Percentiles rank a stretch among this genome's conserved stretches.
phyloP scores from a whole-genome alignment of 35 echinoderm and acorn worm species.

The Heliocidaris erythrogramma region DNA sequence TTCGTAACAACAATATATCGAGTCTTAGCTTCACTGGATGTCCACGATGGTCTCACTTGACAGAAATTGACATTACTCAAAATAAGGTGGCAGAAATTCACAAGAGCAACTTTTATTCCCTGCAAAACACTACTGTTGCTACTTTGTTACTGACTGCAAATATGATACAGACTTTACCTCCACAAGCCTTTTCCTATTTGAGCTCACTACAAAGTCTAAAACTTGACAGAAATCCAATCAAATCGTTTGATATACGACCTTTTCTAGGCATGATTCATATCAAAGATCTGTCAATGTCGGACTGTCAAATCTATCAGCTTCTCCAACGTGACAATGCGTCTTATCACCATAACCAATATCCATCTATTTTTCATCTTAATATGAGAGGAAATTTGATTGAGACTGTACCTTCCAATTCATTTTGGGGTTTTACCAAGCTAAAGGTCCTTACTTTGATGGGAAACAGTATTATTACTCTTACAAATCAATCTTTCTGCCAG shows the following conservation, averaged over 20 bases:
- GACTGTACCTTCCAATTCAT: not conserved
- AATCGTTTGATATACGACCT: not conserved
- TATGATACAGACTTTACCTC: not conserved
- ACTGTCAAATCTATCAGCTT: not conserved
- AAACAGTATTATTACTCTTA: not conserved
- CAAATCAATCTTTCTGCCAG: not conserved
- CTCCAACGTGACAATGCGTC: not conserved
- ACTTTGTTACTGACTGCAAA: not conserved
- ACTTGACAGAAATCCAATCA: not conserved
- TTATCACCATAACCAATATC: not conserved
- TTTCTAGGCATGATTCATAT: not conserved
- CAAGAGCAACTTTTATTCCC: not conserved
- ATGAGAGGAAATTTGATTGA: not conserved
- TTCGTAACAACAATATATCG: not conserved
- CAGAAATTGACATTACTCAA: not conserved
- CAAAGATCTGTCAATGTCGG: not conserved
- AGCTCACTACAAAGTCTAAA: not conserved
- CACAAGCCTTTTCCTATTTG: not conserved
- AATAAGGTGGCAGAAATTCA: not conserved
- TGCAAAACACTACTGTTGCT: conserved; percentile 7
- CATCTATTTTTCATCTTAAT: not conserved
- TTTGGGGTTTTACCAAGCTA: not conserved
- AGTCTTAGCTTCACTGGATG: not conserved
- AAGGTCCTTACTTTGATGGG: not conserved
- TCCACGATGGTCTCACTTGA: not conserved